Conservation (phyloP, 2,113 vertebrate genomes). For the Elephantulus edwardii region DNA sequence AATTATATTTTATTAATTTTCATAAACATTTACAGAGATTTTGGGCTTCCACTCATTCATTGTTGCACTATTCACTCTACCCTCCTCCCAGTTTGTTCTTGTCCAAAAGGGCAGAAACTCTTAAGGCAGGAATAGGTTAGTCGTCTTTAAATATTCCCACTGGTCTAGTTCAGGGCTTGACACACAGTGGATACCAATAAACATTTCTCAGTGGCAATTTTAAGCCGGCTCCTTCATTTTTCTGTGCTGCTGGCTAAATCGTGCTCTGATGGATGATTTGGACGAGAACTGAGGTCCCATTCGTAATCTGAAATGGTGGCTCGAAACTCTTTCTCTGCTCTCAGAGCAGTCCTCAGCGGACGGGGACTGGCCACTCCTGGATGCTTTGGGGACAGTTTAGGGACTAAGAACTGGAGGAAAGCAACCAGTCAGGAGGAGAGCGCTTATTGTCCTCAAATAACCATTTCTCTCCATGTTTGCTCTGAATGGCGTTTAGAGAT, state of each 20-base stretch:
- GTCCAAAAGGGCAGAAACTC: neutral
- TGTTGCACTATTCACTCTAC: too few relatives aligned
- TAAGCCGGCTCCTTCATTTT: neutral
- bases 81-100: too few relatives aligned
- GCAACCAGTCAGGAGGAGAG: neutral
- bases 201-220: neutral
- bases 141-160: neutral
- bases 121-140: neutral
- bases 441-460: neutral
- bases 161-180: neutral
- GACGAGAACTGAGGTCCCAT: slow-evolving; percentile 7
- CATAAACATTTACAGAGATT: too few relatives aligned
- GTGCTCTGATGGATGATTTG: slow-evolving; percentile 2
- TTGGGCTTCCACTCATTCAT: too few relatives aligned
- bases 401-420: neutral
- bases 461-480: neutral
- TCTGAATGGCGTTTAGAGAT: neutral
- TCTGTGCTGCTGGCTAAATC: neutral
- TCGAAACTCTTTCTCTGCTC: neutral
- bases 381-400: neutral
- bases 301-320: neutral
- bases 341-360: neutral
- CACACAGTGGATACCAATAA: neutral
- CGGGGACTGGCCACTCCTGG: neutral
- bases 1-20: too few relatives aligned